A percentile compares a stretch with the other conserved stretches of the same genome.
Evolutionary conservation across 2,888 invertebrate species (phyloP).

Genomic region (Pterostichus niger): DNA sequence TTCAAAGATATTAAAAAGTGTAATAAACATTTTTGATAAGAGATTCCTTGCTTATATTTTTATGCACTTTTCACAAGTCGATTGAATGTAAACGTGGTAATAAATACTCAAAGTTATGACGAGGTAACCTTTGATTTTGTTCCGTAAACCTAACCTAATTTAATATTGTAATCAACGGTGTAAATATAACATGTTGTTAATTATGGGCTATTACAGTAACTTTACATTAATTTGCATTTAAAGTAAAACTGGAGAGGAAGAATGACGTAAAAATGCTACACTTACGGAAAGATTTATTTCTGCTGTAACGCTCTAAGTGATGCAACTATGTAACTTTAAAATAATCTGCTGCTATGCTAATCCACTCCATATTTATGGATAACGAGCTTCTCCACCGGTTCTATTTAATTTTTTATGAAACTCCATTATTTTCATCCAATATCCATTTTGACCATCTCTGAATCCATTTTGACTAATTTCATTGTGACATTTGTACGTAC

Average conservation of each 20-base stretch:
- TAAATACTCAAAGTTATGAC: conserved; percentile 51
- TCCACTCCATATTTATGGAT: too few species aligned
- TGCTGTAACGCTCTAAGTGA: not conserved
- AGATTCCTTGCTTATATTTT: conserved; percentile 13
- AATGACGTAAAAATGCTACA: conserved; percentile 39
- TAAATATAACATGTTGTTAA: conserved; percentile 32
- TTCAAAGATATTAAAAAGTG: conserved; percentile 16
- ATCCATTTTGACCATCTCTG: too few species aligned
- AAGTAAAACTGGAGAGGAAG: conserved; percentile 11
- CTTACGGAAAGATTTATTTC: conserved; percentile 42
- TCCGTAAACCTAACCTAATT: conserved; percentile 59
- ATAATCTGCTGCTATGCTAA: too few species aligned
- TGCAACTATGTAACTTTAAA: too few species aligned
- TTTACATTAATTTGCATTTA: conserved; percentile 50
- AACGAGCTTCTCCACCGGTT: too few species aligned
- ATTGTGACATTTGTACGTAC: too few species aligned
- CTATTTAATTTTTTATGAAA: too few species aligned
- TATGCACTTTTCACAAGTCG: conserved; percentile 38
- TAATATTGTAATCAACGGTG: conserved; percentile 26
- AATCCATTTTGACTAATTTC: too few species aligned
- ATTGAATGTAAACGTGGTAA: conserved; percentile 53
- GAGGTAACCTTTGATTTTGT: conserved; percentile 50
- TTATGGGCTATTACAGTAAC: conserved; percentile 42
- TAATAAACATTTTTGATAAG: conserved; percentile 49
- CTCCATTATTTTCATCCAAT: too few species aligned